A percentile compares a stretch with the other conserved stretches of the same genome.
These are phyloP conservation scores for Valencia hispanica DNA, from an alignment of 2,797 vertebrate genomes.

Conservation along the genomic window DNA sequence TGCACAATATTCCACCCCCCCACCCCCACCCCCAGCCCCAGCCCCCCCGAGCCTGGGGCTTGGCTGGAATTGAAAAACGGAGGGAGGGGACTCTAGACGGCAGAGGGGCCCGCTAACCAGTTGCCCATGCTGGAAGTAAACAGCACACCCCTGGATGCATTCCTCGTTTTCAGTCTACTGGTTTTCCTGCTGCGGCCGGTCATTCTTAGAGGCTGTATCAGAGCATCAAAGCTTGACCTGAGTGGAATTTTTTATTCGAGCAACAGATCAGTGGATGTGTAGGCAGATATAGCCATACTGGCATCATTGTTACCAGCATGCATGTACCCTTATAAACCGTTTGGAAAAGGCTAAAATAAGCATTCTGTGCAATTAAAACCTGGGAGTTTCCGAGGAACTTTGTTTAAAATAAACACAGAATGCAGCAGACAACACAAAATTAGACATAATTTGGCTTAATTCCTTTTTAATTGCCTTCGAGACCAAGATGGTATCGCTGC, in stretches of 20 bases:
- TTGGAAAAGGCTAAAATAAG: conserved; percentile 76
- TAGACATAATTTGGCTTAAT: conserved; percentile 79
- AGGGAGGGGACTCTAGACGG: conserved; percentile 74
- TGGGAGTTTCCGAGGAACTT: conserved; percentile 83
- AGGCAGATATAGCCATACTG: conserved; percentile 84
- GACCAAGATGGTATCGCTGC: conserved; percentile 79
- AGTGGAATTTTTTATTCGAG: conserved; percentile 76
- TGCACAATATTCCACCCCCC: conserved; percentile 93
- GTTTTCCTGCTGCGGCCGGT: conserved; percentile 87
- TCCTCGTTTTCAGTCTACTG: conserved; percentile 87
- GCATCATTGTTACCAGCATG: conserved; percentile 92
- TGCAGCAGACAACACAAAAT: conserved; percentile 82
- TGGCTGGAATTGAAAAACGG: conserved; percentile 89
- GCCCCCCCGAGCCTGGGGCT: conserved; percentile 89
- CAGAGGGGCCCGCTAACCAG: conserved; percentile 87
- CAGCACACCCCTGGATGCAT: conserved; percentile 86
- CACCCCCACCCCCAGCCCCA: too few relatives aligned
- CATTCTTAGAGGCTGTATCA: conserved; percentile 78
- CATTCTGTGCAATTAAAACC: conserved; percentile 72
- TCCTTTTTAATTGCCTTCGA: conserved; percentile 78
- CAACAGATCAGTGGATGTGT: conserved; percentile 39
- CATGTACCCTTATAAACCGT: conserved; percentile 84
- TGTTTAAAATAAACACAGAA: conserved; percentile 82
- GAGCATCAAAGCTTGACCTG: conserved; percentile 85
- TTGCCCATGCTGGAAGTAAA: conserved; percentile 90